phyloP scores from a whole-genome alignment of 2,888 invertebrate genomes.

The Clanis bilineata region DNA sequence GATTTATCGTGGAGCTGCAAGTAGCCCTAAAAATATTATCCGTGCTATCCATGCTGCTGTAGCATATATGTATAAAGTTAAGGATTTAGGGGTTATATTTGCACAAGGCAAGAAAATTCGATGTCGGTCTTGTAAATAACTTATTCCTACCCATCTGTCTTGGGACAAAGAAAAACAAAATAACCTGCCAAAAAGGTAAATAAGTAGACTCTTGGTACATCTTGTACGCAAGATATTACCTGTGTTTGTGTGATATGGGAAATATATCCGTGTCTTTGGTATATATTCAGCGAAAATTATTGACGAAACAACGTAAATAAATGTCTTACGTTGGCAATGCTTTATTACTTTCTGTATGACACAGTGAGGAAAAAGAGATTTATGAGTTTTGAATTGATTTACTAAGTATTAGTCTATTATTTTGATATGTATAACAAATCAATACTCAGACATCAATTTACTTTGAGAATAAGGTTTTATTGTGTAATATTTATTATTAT shows the following conservation, averaged over 20 bases:
- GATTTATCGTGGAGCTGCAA: no score
- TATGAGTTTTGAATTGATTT: no score
- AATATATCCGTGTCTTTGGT: background rate
- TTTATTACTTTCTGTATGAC: background rate
- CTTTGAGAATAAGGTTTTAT: no score
- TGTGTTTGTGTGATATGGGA: constrained; percentile 30
- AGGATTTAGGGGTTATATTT: constrained; percentile 31
- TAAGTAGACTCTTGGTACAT: constrained; percentile 26
- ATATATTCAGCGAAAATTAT: background rate
- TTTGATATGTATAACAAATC: no score
- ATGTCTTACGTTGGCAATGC: background rate
- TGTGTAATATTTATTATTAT: no score
- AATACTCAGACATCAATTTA: no score
- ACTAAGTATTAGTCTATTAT: no score
- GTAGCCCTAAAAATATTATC: no score
- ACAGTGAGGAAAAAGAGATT: background rate
- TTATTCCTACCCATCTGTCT: constrained; percentile 33
- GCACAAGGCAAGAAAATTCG: constrained; percentile 33
- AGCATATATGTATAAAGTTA: background rate
- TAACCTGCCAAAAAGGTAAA: constrained; percentile 24
- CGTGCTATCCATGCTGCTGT: background rate
- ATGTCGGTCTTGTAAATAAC: constrained; percentile 37
- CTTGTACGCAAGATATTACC: constrained; percentile 19
- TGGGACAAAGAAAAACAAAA: constrained; percentile 34
- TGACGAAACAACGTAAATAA: background rate